Percentiles rank a stretch among this genome's conserved stretches.
These are phyloP conservation scores for Apotomis turbidana DNA, from an alignment of 2,888 invertebrate genomes.

Conservation along the genomic window DNA sequence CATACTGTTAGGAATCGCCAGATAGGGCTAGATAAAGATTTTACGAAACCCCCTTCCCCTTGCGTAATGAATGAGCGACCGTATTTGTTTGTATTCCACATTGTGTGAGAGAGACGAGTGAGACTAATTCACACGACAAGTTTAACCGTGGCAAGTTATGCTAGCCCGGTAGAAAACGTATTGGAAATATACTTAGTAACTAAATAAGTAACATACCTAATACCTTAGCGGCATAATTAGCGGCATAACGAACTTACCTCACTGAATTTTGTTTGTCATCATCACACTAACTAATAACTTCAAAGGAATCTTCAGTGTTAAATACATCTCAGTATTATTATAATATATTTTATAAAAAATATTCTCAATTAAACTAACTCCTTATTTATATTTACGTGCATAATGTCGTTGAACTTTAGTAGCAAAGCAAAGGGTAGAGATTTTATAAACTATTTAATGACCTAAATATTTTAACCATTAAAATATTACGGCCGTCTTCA, in stretches of 20 bases:
- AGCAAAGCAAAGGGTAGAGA: conserved; percentile 11
- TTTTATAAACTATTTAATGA: conserved; percentile 31
- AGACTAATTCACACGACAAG: no score
- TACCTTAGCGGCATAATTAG: not conserved
- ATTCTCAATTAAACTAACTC: conserved; percentile 8
- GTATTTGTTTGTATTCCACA: no score
- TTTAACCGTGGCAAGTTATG: no score
- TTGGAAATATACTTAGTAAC: no score
- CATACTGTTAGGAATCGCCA: no score
- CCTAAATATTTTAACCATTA: conserved; percentile 35
- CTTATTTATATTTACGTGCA: not conserved
- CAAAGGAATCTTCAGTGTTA: conserved; percentile 2
- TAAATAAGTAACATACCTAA: no score
- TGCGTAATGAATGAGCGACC: no score
- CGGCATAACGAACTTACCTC: not conserved
- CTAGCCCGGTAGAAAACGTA: no score
- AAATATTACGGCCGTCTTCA: conserved; percentile 30
- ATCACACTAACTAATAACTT: not conserved
- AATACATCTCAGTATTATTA: not conserved
- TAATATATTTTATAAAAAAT: conserved; percentile 10
- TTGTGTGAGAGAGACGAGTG: no score
- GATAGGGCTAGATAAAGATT: no score
- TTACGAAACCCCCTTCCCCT: no score
- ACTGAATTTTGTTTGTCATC: conserved; percentile 5
- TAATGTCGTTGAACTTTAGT: conserved; percentile 26